A percentile compares a stretch with the other conserved stretches of the same genome.
These are phyloP conservation scores for Characodon lateralis DNA, from an alignment of 2,797 vertebrate species.

Conservation along the genomic window DNA sequence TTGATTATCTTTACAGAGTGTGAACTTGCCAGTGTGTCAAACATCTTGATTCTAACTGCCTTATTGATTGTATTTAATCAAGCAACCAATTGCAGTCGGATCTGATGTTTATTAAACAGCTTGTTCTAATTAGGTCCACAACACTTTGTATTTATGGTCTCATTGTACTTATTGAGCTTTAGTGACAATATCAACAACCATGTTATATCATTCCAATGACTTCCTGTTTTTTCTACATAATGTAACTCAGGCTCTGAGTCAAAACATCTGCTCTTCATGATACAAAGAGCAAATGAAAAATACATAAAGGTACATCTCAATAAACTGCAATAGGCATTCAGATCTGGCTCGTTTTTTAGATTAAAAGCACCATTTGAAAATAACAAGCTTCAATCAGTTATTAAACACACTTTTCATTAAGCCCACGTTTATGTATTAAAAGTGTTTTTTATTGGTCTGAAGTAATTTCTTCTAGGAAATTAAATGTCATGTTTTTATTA, in stretches of 20 bases:
- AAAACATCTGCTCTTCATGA: background rate
- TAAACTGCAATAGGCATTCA: background rate
- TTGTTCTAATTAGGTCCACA: slow-evolving; percentile 19
- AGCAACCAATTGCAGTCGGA: background rate
- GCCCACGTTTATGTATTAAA: background rate
- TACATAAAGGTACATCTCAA: background rate
- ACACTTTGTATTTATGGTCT: background rate
- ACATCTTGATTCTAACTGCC: slow-evolving; percentile 38
- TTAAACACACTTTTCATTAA: background rate
- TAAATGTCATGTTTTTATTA: background rate
- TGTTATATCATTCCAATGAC: background rate
- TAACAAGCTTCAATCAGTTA: background rate
- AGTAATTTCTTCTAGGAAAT: background rate
- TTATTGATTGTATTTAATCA: slow-evolving; percentile 44
- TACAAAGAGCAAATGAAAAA: background rate
- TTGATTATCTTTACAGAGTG: slow-evolving; percentile 20
- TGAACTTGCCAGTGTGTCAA: slow-evolving; percentile 21
- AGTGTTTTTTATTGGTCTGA: background rate
- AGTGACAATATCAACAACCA: slow-evolving; percentile 2
- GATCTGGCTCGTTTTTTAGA: background rate
- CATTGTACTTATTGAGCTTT: background rate
- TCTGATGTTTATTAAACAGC: slow-evolving; percentile 34
- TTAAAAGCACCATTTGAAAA: background rate
- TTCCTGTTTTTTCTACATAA: background rate
- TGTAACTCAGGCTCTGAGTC: background rate